Conservation (phyloP, 2,797 vertebrate genomes). For the Strix occidentalis region DNA sequence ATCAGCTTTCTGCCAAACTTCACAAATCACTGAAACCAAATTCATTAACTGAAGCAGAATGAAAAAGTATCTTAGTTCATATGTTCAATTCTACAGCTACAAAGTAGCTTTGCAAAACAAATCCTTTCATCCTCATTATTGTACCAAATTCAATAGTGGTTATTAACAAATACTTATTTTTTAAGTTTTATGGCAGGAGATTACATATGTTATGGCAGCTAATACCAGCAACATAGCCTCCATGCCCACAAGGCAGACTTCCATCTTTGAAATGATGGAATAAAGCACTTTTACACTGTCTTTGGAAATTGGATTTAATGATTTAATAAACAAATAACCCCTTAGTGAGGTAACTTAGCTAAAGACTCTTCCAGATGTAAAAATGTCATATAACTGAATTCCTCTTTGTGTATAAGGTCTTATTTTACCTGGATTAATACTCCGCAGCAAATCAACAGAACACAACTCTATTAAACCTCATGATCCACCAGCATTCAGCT, state of each 20-base stretch:
- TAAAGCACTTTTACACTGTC: constrained; percentile 3
- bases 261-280: background rate
- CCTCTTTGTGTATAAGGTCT: background rate
- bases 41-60: background rate
- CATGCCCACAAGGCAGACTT: constrained; percentile 1
- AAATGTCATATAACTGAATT: background rate
- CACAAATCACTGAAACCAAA: background rate
- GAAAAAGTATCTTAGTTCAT: background rate
- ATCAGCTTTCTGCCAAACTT: background rate
- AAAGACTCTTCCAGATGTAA: background rate
- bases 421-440: constrained; percentile 17
- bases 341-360: background rate
- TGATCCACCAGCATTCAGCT: background rate
- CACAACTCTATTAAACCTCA: background rate
- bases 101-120: background rate
- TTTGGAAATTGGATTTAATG: constrained; percentile 50
- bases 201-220: background rate
- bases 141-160: background rate
- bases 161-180: background rate
- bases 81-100: background rate
- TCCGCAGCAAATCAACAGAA: background rate
- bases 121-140: background rate
- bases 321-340: constrained; percentile 13
- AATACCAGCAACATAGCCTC: background rate
- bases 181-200: background rate